Conservation (phyloP, 92 coral and sea anemone genomes). For the Parazoanthus darwini region DNA sequence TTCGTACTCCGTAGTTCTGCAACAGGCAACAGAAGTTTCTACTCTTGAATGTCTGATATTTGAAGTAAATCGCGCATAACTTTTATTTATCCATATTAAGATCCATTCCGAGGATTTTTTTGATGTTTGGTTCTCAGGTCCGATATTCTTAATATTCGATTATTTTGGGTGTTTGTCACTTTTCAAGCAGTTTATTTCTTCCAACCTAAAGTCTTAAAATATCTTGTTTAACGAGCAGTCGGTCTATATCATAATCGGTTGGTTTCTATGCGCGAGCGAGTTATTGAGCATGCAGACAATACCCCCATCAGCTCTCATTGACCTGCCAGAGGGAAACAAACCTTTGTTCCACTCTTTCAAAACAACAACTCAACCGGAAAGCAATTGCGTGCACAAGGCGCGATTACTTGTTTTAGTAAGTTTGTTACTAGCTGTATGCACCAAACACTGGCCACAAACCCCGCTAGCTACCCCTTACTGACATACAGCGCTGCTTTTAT, state of each 20-base stretch:
- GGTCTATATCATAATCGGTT: neutral
- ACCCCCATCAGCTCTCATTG: neutral
- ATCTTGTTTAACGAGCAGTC: neutral
- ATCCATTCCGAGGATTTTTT: slow-evolving; percentile 17
- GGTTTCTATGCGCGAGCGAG: neutral
- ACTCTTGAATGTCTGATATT: neutral
- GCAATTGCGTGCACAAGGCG: slow-evolving; percentile 15
- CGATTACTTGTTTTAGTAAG: neutral
- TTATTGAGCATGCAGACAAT: neutral
- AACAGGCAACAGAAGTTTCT: neutral
- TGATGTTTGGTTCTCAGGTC: neutral
- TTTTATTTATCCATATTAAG: slow-evolving; percentile 26
- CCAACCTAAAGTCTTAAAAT: neutral
- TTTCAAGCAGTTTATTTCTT: neutral
- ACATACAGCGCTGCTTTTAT: neutral
- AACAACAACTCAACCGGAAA: neutral
- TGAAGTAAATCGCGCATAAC: neutral
- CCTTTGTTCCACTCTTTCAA: neutral
- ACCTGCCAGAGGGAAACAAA: neutral
- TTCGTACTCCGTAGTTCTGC: neutral
- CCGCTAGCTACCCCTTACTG: neutral
- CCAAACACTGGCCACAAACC: neutral
- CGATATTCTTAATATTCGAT: slow-evolving; percentile 16
- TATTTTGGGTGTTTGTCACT: neutral
- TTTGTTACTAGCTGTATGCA: neutral